Conservation (phyloP, 2,113 vertebrate species). For the Hippopotamus amphibius region DNA sequence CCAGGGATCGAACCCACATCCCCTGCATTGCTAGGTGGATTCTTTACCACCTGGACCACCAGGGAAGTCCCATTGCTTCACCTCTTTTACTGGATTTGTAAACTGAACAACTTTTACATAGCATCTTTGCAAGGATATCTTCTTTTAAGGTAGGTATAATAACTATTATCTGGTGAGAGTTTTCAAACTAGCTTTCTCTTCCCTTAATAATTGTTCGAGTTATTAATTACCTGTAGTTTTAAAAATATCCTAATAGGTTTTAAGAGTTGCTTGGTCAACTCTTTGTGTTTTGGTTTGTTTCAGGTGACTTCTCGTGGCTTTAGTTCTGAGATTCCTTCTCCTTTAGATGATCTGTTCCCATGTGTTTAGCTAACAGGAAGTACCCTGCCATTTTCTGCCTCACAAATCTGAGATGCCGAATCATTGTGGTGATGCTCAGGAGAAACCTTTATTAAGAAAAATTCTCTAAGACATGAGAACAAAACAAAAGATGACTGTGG, state of each 20-base stretch:
- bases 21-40: too few species aligned
- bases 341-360: neutral
- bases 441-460: neutral
- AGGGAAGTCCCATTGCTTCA: neutral
- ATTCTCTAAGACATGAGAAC: neutral
- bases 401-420: neutral
- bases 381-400: neutral
- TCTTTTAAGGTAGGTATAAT: neutral
- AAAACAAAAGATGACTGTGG: neutral
- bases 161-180: neutral
- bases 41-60: too few species aligned
- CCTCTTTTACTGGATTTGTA: neutral
- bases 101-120: neutral
- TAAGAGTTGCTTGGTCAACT: neutral
- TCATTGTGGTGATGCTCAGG: neutral
- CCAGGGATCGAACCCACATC: too few species aligned
- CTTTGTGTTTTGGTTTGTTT: neutral
- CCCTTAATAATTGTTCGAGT: neutral
- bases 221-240: neutral
- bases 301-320: neutral
- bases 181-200: neutral
- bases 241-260: neutral
- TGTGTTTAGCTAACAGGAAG: neutral
- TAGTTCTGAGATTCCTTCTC: neutral
- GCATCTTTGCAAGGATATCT: neutral